phyloP scores from a whole-genome alignment of 1,140 invertebrate species.

The Cyclargus thomasi region DNA sequence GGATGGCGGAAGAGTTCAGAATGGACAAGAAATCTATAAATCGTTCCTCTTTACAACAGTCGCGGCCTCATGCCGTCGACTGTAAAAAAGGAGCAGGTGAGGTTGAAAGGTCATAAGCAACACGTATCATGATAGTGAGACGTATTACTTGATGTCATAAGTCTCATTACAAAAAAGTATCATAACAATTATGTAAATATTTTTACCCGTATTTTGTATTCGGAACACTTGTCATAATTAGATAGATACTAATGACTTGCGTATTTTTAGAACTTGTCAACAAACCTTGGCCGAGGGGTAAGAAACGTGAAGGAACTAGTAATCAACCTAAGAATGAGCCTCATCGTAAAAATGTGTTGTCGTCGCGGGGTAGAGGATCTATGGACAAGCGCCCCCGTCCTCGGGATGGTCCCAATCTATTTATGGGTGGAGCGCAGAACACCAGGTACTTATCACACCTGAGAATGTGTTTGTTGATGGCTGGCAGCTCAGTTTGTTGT shows the following conservation, averaged over 20 bases:
- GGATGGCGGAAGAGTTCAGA: constrained; percentile 74
- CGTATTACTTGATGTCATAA: constrained; percentile 3
- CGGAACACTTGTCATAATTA: not conserved
- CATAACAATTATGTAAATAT: not conserved
- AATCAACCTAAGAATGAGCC: constrained; percentile 78
- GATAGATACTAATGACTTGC: constrained; percentile 15
- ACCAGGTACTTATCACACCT: constrained; percentile 72
- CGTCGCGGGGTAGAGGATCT: constrained; percentile 55
- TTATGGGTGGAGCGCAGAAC: constrained; percentile 82
- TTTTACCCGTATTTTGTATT: not conserved
- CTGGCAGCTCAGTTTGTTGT: too few relatives aligned
- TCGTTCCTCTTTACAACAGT: constrained; percentile 77
- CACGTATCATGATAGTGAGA: not conserved
- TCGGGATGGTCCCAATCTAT: constrained; percentile 78
- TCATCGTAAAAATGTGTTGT: constrained; percentile 48
- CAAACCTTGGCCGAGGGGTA: constrained; percentile 79
- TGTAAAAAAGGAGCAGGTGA: constrained; percentile 83
- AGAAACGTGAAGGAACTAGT: constrained; percentile 79
- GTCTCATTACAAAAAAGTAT: not conserved
- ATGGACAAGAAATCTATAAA: constrained; percentile 85
- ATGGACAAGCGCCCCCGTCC: constrained; percentile 86
- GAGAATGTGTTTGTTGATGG: too few relatives aligned
- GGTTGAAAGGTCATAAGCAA: constrained; percentile 23
- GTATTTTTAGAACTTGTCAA: constrained; percentile 50
- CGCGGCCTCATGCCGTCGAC: constrained; percentile 79